Conservation (phyloP, 2,888 invertebrate species). For the Tetrapedia diversipes region DNA sequence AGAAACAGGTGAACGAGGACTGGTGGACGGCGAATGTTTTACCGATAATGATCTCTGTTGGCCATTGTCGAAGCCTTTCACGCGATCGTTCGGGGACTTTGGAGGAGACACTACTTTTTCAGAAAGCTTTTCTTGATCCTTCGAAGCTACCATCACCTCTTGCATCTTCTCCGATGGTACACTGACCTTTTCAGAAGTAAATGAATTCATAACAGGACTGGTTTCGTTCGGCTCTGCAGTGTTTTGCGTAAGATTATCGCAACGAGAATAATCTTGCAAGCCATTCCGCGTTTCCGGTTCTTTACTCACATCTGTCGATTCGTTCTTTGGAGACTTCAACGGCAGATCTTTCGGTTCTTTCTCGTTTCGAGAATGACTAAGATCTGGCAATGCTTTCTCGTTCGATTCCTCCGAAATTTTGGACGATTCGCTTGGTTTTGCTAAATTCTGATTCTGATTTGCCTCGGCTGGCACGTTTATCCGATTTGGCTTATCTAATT, state of each 20-base stretch:
- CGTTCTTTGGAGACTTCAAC: not conserved
- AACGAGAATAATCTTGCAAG: not conserved
- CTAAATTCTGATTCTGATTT: not conserved
- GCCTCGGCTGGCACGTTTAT: conserved; percentile 1
- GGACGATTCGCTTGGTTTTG: not conserved
- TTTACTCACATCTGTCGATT: not conserved
- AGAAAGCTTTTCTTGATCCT: conserved; percentile 41
- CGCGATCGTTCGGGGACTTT: conserved; percentile 60
- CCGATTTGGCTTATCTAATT: conserved; percentile 16
- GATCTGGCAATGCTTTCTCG: not conserved
- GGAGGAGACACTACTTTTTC: conserved; percentile 39
- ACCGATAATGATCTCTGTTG: conserved; percentile 73
- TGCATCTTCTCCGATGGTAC: not conserved
- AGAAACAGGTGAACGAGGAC: conserved; percentile 60
- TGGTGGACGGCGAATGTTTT: conserved; percentile 53
- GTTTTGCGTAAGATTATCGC: conserved; percentile 9
- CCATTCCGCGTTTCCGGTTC: not conserved
- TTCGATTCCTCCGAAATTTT: not conserved
- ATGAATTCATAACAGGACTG: not conserved
- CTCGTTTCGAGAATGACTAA: not conserved
- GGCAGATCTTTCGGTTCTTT: conserved; percentile 7
- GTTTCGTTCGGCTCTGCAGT: not conserved
- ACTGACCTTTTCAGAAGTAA: conserved; percentile 14
- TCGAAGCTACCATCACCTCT: conserved; percentile 1
- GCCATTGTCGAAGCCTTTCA: conserved; percentile 79